Base-by-base conservation (phyloP, 2,113 vertebrate species). In the Chaenogobius annularis region DNA sequence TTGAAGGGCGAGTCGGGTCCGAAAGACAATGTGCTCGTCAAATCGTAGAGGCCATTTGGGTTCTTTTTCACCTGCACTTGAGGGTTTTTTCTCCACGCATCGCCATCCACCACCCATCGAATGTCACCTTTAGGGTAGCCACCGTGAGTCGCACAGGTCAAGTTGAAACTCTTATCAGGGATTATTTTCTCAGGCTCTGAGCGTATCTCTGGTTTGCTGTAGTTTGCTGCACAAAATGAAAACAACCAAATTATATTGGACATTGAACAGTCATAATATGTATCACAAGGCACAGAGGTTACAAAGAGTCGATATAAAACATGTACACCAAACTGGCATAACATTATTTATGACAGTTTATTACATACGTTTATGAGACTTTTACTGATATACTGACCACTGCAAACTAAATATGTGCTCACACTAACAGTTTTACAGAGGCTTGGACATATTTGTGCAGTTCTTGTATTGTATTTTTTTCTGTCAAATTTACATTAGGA, bases 71-170 rank as follows among this genome's bases (percentile, higher is more conserved):
- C 48, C 0, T 10, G 0, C 20, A 66, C 69, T 1, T 19, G 0
- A 9, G 85, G 0, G 5, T 50, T 79, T 0, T 1, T 0, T 0
- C 68, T 83, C 88, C 75, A 83, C 3, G 88, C 68, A 0, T 0
- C 3, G 0, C 14, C 1, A 0, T 40, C 0, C 0, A 22, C 12
- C 71, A 87, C 87, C 93, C 92, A 94, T 14, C 75, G 72, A 58
- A 94, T 78, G 7, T 7, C 0, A 1, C 89, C 92, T 72, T 50
- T 0, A 10, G 91, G 93, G 75, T 84, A 91, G n/a, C 93, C 92
- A 1, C 83, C 86, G 0, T 10, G 14, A 1, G 89, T 52, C 0
- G 19, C 46, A 50, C 92, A 94, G 3, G 15, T 74, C 72, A 93
- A 46, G 0, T n/a, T 20, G 7, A 14, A 62, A 1, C 0, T 0